Conservation (phyloP, 1,140 invertebrate genomes). For the Hycleus cichorii region DNA sequence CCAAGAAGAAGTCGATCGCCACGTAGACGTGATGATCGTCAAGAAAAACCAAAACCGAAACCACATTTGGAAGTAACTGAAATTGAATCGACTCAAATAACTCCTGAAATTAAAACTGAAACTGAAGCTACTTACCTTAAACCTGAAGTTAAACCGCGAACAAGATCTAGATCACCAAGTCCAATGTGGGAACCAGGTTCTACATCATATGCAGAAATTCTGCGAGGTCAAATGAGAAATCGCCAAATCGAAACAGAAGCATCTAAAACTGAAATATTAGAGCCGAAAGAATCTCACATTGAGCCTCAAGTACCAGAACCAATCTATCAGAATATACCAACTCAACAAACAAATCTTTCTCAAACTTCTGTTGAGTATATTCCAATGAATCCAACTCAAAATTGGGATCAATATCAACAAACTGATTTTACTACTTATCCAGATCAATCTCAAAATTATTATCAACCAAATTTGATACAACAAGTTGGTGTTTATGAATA, state of each 20-base stretch:
- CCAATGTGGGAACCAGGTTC: slow-evolving; percentile 66
- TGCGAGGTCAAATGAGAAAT: slow-evolving; percentile 47
- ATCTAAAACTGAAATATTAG: background rate
- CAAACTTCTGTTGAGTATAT: background rate
- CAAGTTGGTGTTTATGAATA: slow-evolving; percentile 41
- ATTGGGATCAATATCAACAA: slow-evolving; percentile 26
- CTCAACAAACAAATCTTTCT: background rate
- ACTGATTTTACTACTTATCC: slow-evolving; percentile 3
- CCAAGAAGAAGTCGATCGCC: slow-evolving; percentile 40
- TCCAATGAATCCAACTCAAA: background rate
- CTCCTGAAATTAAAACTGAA: background rate
- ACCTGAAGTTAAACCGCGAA: slow-evolving; percentile 1
- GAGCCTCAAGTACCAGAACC: slow-evolving; percentile 4
- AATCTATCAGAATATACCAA: background rate
- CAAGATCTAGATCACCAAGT: slow-evolving; percentile 53
- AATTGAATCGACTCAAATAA: background rate
- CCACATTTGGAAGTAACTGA: background rate
- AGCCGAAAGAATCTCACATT: slow-evolving; percentile 1
- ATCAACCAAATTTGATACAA: slow-evolving; percentile 10
- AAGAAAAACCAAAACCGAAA: slow-evolving; percentile 18
- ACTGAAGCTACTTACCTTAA: background rate
- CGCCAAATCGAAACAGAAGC: background rate
- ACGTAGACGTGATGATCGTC: slow-evolving; percentile 24
- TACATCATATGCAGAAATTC: slow-evolving; percentile 68
- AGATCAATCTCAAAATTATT: slow-evolving; percentile 10